Base-by-base conservation (phyloP, 2,888 invertebrate genomes). In the Eilema depressum region DNA sequence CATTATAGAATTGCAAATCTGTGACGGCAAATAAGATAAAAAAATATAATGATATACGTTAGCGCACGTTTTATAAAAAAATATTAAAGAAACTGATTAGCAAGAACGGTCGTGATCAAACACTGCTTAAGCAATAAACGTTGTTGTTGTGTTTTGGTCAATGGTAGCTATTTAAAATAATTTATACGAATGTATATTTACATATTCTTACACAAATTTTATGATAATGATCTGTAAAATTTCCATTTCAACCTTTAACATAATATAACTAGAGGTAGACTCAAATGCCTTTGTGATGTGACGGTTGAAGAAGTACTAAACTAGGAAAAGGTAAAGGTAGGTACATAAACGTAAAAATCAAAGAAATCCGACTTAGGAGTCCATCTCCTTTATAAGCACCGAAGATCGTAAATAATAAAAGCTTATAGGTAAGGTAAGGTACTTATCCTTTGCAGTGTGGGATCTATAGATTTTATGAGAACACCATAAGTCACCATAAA, bases 1-100 rank as follows among this genome's bases (percentile, higher is more conserved):
- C 62, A 65, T 78, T 71, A 72, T 23, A 73, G 69, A 71, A 71
- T 72, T 71, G 70, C 73, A 77, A 70, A 70, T 63, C 60, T 37
- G 64, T n/a, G 64, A 53, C 12, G 12, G 26, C 64, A 53, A 64
- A 53, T n/a, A 28, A 53, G 53, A 64, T 53, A 47, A 63, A 26
- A 63, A 63, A 63, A 25, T 63, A 63, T 63, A 63, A 63, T 63
- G 20, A 63, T 23, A 37, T 17, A 41, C 26, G 41, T 56, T 17
- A 25, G 26, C 47, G 62, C 53, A 41, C 28, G 62, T 30, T 53
- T 37, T 63, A 56, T 37, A 63, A 37, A 68, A 68, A 23, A 57
- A 25, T 20, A 66, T 23, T 33, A 33, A 28, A 57, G 57, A 68
- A 70, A 60, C 62, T 71, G 64, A 41, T 68, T 56, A 64, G 17